These are phyloP conservation scores for Botrylloides violaceus DNA, from an alignment of 23 tunicate genomes.

Conservation along the genomic window DNA sequence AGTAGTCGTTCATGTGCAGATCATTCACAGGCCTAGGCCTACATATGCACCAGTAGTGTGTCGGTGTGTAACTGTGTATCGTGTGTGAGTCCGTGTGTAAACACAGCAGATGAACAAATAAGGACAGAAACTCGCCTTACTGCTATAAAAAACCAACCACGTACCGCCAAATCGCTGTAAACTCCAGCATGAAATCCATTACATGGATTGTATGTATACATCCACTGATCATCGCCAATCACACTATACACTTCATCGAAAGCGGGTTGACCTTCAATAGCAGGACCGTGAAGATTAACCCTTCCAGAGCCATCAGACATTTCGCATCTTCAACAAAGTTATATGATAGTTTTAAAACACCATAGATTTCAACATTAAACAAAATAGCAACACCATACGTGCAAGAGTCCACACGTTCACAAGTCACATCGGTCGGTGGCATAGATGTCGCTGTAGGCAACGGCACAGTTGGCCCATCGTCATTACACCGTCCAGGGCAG, in stretches of 20 bases:
- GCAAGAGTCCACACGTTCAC: not conserved
- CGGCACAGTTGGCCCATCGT: constrained; percentile 34
- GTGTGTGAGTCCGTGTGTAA: too few species aligned
- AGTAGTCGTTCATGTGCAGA: too few species aligned
- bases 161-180: constrained; percentile 56
- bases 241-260: constrained; percentile 14
- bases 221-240: constrained; percentile 17
- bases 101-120: too few species aligned
- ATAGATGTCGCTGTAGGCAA: not conserved
- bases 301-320: constrained; percentile 63
- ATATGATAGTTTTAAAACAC: too few species aligned
- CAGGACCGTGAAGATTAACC: constrained; percentile 41
- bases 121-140: too few species aligned
- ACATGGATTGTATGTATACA: constrained; percentile 72
- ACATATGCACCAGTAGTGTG: too few species aligned
- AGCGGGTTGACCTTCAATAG: not conserved
- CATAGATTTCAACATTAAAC: not conserved
- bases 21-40: too few species aligned
- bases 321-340: constrained; percentile 51
- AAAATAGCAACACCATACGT: not conserved
- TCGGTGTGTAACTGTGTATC: too few species aligned
- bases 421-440: not conserved
- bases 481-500: constrained; percentile 74
- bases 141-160: not conserved
- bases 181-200: constrained; percentile 27